A percentile compares a stretch with the other conserved stretches of the same genome.
Conservation (phyloP, 1,140 invertebrate species). For the Caenorhabditis remanei region DNA sequence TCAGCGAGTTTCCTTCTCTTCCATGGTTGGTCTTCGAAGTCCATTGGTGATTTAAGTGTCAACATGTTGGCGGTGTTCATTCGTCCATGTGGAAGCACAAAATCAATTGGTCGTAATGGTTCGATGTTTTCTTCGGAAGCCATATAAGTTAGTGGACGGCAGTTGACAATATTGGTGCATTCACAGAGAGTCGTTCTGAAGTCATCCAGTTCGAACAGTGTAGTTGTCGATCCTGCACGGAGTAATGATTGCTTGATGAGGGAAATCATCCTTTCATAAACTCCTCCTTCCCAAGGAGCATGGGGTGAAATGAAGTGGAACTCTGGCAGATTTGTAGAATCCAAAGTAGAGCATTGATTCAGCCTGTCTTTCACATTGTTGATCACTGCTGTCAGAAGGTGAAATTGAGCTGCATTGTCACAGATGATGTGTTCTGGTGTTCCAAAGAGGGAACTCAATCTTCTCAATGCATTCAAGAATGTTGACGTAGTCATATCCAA, state of each 20-base stretch:
- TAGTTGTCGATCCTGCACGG: background rate
- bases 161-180: background rate
- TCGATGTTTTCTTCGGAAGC: background rate
- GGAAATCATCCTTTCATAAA: constrained; percentile 8
- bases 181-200: background rate
- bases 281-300: background rate
- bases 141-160: background rate
- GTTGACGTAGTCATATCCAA: background rate
- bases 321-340: background rate
- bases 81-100: background rate
- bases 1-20: background rate
- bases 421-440: background rate
- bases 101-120: background rate
- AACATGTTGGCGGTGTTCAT: background rate
- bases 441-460: background rate
- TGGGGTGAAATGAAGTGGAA: background rate
- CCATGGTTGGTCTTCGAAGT: background rate
- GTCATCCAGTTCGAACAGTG: background rate
- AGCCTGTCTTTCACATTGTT: background rate
- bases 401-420: background rate
- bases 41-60: background rate
- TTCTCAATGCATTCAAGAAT: background rate
- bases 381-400: background rate
- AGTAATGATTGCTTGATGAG: background rate
- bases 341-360: background rate